Conservation (phyloP, 2,113 vertebrate genomes). For the Tragelaphus scriptus region DNA sequence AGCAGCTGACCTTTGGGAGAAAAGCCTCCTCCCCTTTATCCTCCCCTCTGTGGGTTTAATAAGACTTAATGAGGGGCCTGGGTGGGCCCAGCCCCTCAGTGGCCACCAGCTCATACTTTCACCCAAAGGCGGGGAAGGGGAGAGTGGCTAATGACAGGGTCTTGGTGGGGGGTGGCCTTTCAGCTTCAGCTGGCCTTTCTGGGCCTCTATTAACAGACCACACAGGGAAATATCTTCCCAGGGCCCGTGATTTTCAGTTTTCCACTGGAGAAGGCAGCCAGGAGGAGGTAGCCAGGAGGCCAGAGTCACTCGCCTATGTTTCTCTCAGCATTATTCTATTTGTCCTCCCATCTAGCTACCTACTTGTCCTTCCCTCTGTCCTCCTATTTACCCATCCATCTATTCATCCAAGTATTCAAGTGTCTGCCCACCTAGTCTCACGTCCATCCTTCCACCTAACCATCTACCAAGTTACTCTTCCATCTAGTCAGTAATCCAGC, state of each 20-base stretch:
- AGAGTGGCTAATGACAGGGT: slow-evolving; percentile 69
- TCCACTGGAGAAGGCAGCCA: slow-evolving; percentile 57
- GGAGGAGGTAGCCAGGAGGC: slow-evolving; percentile 34
- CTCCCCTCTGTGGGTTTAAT: slow-evolving; percentile 55
- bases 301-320: neutral
- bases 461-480: neutral
- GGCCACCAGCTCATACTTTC: slow-evolving; percentile 51
- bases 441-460: neutral
- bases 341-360: neutral
- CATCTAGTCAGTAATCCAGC: neutral
- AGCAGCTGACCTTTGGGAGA: slow-evolving; percentile 57
- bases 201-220: slow-evolving; percentile 69
- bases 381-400: neutral
- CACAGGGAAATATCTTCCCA: slow-evolving; percentile 54
- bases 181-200: slow-evolving; percentile 56
- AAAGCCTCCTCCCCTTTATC: neutral
- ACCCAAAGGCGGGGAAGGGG: neutral
- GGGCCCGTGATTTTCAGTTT: slow-evolving; percentile 61
- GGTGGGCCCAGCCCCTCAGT: slow-evolving; percentile 16
- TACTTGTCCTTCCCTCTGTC: neutral
- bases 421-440: neutral
- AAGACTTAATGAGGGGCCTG: slow-evolving; percentile 68
- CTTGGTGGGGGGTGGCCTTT: slow-evolving; percentile 35
- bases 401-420: neutral
- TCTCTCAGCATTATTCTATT: neutral